These are phyloP conservation scores for Ligdia adustata DNA, from an alignment of 2,888 invertebrate genomes.

Conservation along the genomic window DNA sequence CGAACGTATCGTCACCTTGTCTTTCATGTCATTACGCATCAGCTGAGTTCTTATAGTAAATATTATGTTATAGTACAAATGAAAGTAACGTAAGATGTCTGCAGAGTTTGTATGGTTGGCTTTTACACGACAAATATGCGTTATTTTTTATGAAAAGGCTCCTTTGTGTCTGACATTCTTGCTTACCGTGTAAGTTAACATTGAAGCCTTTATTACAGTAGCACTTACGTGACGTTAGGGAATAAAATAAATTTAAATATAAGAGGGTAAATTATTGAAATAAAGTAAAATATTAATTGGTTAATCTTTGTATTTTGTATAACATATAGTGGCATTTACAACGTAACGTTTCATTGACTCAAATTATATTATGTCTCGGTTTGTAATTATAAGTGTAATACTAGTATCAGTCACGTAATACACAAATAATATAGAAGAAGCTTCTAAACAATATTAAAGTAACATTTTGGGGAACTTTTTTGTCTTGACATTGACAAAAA, in stretches of 20 bases:
- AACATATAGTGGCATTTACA: too few species aligned
- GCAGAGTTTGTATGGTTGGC: conserved; percentile 3
- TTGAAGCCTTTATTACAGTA: background rate
- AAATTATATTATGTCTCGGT: too few species aligned
- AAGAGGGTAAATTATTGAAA: too few species aligned
- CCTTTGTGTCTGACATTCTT: background rate
- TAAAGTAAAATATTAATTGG: too few species aligned
- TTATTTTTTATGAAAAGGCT: conserved; percentile 4
- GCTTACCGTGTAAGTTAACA: background rate
- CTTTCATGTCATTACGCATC: conserved; percentile 44
- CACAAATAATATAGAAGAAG: too few species aligned
- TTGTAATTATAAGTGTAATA: too few species aligned
- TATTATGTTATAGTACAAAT: conserved; percentile 7
- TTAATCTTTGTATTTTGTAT: too few species aligned
- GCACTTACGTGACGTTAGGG: background rate
- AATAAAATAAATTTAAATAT: background rate
- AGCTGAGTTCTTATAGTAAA: conserved; percentile 30
- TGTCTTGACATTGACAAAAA: too few species aligned
- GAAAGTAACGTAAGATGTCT: conserved; percentile 9
- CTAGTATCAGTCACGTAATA: too few species aligned
- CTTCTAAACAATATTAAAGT: too few species aligned
- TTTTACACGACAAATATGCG: conserved; percentile 1
- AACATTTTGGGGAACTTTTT: too few species aligned
- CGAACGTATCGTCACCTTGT: conserved; percentile 49
- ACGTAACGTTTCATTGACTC: too few species aligned